A percentile compares a stretch with the other conserved stretches of the same genome.
These are phyloP conservation scores for Pagetopsis macropterus DNA, from an alignment of 2,797 vertebrate species.

Conservation along the genomic window DNA sequence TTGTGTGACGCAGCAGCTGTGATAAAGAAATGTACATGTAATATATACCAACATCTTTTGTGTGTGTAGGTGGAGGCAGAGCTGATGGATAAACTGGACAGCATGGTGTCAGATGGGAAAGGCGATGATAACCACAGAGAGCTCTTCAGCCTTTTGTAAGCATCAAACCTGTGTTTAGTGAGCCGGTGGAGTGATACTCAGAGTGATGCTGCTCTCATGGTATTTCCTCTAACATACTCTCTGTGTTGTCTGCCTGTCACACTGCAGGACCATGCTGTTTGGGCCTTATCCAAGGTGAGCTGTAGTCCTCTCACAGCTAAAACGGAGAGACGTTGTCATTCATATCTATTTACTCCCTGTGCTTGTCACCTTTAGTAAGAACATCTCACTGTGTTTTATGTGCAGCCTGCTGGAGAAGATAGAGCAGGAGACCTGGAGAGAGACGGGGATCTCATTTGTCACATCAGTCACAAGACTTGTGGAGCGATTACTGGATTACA, in stretches of 20 bases:
- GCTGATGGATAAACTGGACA: slow-evolving; percentile 98
- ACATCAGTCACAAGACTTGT: slow-evolving; percentile 98
- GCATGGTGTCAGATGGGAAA: slow-evolving; percentile 98
- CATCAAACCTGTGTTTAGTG: slow-evolving; percentile 35
- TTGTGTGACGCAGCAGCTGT: not conserved
- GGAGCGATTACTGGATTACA: slow-evolving; percentile 97
- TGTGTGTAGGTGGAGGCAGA: slow-evolving; percentile 94
- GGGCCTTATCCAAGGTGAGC: slow-evolving; percentile 97
- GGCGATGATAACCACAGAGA: slow-evolving; percentile 99
- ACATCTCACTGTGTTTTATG: slow-evolving; percentile 28
- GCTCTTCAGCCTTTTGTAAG: slow-evolving; percentile 98
- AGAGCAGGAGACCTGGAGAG: slow-evolving; percentile 98
- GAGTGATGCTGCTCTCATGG: slow-evolving; percentile 67
- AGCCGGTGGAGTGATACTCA: slow-evolving; percentile 27
- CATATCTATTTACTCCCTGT: slow-evolving; percentile 3
- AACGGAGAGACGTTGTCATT: slow-evolving; percentile 18
- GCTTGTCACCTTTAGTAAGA: slow-evolving; percentile 13
- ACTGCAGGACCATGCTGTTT: slow-evolving; percentile 94
- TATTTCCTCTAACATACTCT: slow-evolving; percentile 37
- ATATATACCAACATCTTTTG: slow-evolving; percentile 27
- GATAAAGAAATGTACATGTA: not conserved
- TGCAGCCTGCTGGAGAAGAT: slow-evolving; percentile 96
- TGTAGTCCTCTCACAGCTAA: not conserved
- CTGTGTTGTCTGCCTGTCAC: slow-evolving; percentile 43
- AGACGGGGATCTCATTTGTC: slow-evolving; percentile 97